Conservation (phyloP, 2,113 vertebrate genomes). For the Ancistrus triradiatus region DNA sequence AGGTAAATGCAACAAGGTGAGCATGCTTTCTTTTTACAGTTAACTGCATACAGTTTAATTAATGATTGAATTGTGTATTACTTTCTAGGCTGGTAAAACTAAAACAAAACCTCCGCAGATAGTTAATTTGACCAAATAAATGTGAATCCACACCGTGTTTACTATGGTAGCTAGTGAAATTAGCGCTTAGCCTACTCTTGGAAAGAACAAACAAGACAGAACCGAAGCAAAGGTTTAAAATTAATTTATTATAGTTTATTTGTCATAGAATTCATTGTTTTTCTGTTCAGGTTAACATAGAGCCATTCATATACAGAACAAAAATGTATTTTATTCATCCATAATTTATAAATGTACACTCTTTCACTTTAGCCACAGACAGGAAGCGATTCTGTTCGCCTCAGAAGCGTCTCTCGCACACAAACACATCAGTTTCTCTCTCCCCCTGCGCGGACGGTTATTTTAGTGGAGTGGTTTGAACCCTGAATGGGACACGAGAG, state of each 20-base stretch:
- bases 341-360: constrained; percentile 66
- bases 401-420: constrained; percentile 41
- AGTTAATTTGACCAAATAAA: too few species aligned
- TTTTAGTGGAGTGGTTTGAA: constrained; percentile 24
- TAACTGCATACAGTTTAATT: too few species aligned
- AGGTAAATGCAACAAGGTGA: too few species aligned
- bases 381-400: constrained; percentile 49
- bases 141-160: too few species aligned
- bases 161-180: too few species aligned
- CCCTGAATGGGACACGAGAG: constrained; percentile 17
- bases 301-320: constrained; percentile 72
- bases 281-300: constrained; percentile 68
- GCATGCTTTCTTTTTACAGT: too few species aligned
- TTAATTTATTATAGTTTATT: constrained; percentile 76
- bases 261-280: constrained; percentile 68
- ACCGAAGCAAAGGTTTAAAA: constrained; percentile 58
- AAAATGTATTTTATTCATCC: constrained; percentile 55
- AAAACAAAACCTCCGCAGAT: too few species aligned
- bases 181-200: too few species aligned
- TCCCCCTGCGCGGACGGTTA: constrained; percentile 1
- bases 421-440: constrained; percentile 6
- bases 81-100: too few species aligned
- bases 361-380: constrained; percentile 50
- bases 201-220: background rate
- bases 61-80: too few species aligned